These are phyloP conservation scores for Drosophila testacea DNA, from an alignment of 2,888 invertebrate species.

Conservation along the genomic window DNA sequence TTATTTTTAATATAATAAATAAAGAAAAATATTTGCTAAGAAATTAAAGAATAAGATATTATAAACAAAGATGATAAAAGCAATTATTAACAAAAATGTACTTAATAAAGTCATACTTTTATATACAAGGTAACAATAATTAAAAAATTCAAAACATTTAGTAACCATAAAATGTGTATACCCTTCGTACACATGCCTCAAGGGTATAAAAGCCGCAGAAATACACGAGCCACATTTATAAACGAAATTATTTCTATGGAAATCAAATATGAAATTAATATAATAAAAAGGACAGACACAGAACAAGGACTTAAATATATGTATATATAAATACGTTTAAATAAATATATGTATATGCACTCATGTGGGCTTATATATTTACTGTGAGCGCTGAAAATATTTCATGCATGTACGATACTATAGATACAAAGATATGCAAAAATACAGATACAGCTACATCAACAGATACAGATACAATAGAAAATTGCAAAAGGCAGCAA, in stretches of 20 bases:
- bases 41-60: no score
- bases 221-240: slow-evolving; percentile 47
- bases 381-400: slow-evolving; percentile 18
- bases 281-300: slow-evolving; percentile 53
- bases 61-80: no score
- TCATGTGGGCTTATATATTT: slow-evolving; percentile 17
- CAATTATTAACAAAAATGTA: no score
- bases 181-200: background rate
- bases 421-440: slow-evolving; percentile 18
- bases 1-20: no score
- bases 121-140: background rate
- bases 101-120: no score
- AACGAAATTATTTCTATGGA: slow-evolving; percentile 23
- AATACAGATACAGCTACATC: slow-evolving; percentile 9
- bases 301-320: slow-evolving; percentile 17
- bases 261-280: slow-evolving; percentile 36
- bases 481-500: slow-evolving; percentile 12
- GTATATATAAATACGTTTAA: slow-evolving; percentile 7
- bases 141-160: background rate
- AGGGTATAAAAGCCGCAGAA: slow-evolving; percentile 40
- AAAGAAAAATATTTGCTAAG: no score
- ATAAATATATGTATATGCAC: slow-evolving; percentile 9
- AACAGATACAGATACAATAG: slow-evolving; percentile 21
- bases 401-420: background rate
- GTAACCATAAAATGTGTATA: background rate